Conservation (phyloP, 1,140 invertebrate genomes). For the Drosophila navojoa region DNA sequence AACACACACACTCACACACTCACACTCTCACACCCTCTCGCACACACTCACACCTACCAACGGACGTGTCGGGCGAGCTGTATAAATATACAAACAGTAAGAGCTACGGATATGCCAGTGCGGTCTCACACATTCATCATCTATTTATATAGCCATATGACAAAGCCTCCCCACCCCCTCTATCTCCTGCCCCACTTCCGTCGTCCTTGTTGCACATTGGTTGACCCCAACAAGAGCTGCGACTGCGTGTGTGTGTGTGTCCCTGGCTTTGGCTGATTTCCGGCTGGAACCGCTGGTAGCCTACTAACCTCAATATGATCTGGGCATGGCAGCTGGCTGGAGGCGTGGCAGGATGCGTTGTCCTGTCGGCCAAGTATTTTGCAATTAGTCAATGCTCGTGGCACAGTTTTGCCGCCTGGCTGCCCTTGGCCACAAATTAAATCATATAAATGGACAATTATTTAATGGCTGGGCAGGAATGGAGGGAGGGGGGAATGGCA, state of each 20-base stretch:
- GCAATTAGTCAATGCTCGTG: constrained; percentile 72
- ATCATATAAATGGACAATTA: constrained; percentile 81
- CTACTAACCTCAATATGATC: constrained; percentile 61
- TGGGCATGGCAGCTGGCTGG: background rate
- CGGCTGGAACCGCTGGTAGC: constrained; percentile 50
- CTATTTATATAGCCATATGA: constrained; percentile 57
- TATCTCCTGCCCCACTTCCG: too few relatives aligned
- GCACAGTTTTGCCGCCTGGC: constrained; percentile 48
- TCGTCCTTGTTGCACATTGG: constrained; percentile 1
- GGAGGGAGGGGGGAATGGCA: background rate
- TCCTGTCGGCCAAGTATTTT: constrained; percentile 30
- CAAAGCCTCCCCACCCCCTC: background rate
- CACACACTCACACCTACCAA: background rate
- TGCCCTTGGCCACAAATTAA: constrained; percentile 77
- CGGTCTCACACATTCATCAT: constrained; percentile 64
- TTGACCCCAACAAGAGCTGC: constrained; percentile 25
- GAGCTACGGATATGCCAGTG: constrained; percentile 47
- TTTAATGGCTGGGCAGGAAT: constrained; percentile 61
- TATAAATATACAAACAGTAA: constrained; percentile 32
- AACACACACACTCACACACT: constrained; percentile 8
- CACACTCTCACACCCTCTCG: background rate
- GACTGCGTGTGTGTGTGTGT: constrained; percentile 6
- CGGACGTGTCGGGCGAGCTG: constrained; percentile 7
- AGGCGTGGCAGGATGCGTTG: background rate
- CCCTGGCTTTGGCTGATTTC: constrained; percentile 36